Evolutionary conservation across 2,888 invertebrate genomes (phyloP), one percentile per base, ranked within the genome.

Genomic region (Ophion slaviceki): DNA sequence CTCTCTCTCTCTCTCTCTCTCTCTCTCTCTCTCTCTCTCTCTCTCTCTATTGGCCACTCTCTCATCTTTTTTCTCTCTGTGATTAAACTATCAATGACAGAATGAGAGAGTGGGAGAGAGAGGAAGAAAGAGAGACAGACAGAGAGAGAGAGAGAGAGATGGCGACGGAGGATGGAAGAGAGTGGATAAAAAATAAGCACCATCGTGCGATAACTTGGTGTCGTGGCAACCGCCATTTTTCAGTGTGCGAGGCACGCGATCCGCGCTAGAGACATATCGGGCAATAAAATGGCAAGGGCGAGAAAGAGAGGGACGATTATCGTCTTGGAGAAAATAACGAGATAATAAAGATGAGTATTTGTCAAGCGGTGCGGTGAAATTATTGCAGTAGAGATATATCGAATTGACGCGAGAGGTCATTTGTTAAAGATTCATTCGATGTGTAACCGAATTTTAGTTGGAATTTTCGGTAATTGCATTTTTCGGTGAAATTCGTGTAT

Each of bases 231-330:
- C 4, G 17, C 53, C 17, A 53, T 28, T 53, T 68, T 70, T 53
- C 70, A 53, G 17, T 0, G 70, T 28, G 20, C 47, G 17, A 28
- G 47, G 28, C 70, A 53, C 70, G 70, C 70, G 53, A 53, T 3
- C 3, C 70, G 2, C 14, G n/a, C 53, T 53, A 17, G 17, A 53
- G 45, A 68, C 40, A 68, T 24, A 45, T 14, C 11, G 32, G 14
- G 47, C 53, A 32, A 70, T 70, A 70, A 70, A 70, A 53, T 11
- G 11, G 45, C 8, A 11, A 45, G 45, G 45, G 45, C 24, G 45
- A 68, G 40, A 45, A 70, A 53, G 14, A 24, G 70, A 70, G 28
- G 17, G 17, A 53, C 70, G 70, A 70, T 70, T 70, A 53, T 70
- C 53, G 70, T 28, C 53, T 70, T 28, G 17, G 32, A 53, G 53